phyloP scores from a whole-genome alignment of 1,140 invertebrate genomes.

The Leptestheria dahalacensis region DNA sequence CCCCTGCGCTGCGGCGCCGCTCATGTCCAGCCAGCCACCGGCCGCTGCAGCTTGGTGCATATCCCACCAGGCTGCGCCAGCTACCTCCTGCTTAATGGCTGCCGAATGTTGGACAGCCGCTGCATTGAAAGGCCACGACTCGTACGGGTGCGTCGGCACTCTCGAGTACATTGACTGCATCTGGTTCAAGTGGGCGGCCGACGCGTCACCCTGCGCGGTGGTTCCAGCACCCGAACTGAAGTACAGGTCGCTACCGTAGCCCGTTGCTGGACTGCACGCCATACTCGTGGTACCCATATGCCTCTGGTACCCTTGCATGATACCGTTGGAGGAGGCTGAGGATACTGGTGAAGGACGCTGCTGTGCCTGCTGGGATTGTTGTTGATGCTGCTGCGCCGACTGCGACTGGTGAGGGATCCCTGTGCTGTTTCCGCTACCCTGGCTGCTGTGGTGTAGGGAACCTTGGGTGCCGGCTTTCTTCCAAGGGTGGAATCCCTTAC shows the following conservation, averaged over 20 bases:
- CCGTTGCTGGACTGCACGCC: constrained; percentile 31
- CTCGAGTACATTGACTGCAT: constrained; percentile 59
- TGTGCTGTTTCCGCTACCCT: constrained; percentile 16
- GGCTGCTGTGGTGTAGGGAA: constrained; percentile 23
- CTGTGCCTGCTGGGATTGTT: constrained; percentile 17
- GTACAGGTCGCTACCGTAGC: constrained; percentile 64
- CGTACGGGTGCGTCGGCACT: constrained; percentile 57
- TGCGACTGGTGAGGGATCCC: constrained; percentile 34
- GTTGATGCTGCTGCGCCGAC: constrained; percentile 21
- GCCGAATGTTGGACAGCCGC: constrained; percentile 82
- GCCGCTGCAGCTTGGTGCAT: constrained; percentile 57
- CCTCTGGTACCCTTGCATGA: background rate
- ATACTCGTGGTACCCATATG: background rate
- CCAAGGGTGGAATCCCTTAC: constrained; percentile 96
- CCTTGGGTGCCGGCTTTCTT: constrained; percentile 54
- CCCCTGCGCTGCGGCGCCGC: constrained; percentile 40
- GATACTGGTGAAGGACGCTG: background rate
- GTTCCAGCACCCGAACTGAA: constrained; percentile 32
- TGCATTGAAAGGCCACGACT: constrained; percentile 26
- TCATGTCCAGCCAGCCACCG: constrained; percentile 57
- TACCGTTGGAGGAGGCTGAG: background rate
- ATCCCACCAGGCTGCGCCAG: constrained; percentile 67
- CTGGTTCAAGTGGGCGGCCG: constrained; percentile 34
- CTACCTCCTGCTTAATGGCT: constrained; percentile 48
- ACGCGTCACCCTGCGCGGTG: background rate